These are phyloP conservation scores for Drosophila demipolita DNA, from an alignment of 2,888 invertebrate species.

Conservation along the genomic window DNA sequence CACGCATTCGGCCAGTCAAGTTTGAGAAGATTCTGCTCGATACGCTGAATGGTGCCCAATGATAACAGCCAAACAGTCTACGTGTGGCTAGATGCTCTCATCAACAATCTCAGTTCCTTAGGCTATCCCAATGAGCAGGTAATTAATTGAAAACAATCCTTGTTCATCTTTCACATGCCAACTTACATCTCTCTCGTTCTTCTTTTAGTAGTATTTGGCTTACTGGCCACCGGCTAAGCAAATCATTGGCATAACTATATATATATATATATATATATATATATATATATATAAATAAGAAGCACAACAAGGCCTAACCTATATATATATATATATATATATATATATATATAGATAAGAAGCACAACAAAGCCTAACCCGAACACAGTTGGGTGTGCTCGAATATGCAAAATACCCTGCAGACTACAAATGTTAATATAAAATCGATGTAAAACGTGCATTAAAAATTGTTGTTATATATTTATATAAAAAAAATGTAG, in stretches of 20 bases:
- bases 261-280: no score
- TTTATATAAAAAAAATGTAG: no score
- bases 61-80: constrained; percentile 95
- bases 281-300: no score
- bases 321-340: constrained; percentile 2
- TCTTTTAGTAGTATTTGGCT: constrained; percentile 56
- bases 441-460: no score
- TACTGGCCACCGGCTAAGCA: constrained; percentile 96
- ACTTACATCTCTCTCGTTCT: neutral
- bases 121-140: constrained; percentile 90
- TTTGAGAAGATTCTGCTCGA: constrained; percentile 90
- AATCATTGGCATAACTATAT: constrained; percentile 88
- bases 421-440: no score
- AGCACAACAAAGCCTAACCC: no score
- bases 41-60: constrained; percentile 91
- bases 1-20: constrained; percentile 88
- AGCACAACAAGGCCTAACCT: no score
- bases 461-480: no score
- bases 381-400: neutral
- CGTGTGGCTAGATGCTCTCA: constrained; percentile 98
- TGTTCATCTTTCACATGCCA: neutral
- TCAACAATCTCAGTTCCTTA: constrained; percentile 95
- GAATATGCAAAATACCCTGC: no score
- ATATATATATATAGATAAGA: neutral
- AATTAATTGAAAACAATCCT: constrained; percentile 12